Conservation (phyloP, 2,113 vertebrate species). For the Mobula birostris region DNA sequence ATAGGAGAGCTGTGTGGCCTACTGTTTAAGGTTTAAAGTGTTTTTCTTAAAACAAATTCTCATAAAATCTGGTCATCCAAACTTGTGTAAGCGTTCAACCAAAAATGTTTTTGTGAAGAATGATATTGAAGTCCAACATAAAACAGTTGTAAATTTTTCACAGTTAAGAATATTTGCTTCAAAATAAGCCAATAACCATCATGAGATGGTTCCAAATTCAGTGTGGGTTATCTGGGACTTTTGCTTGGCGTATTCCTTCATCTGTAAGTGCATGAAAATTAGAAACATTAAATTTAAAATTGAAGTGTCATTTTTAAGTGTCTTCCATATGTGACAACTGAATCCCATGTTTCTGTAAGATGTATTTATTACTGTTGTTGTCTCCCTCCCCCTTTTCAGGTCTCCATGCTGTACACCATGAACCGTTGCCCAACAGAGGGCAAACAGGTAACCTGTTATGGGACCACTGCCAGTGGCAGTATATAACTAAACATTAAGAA, state of each 20-base stretch:
- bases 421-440: constrained; percentile 38
- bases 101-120: background rate
- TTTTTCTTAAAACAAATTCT: background rate
- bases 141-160: background rate
- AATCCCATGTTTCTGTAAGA: constrained; percentile 23
- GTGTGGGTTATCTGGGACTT: background rate
- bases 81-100: background rate
- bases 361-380: constrained; percentile 33
- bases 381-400: constrained; percentile 33
- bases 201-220: background rate
- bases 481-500: background rate
- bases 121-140: background rate
- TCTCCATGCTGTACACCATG: constrained; percentile 38
- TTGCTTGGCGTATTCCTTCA: background rate
- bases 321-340: background rate
- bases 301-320: background rate
- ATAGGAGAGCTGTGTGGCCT: background rate
- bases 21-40: no score
- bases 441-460: constrained; percentile 36
- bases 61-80: background rate
- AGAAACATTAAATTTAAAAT: background rate
- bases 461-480: constrained; percentile 16
- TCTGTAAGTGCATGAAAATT: background rate
- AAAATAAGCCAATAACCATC: background rate
- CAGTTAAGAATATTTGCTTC: background rate